Conservation (phyloP, 2,888 invertebrate species). For the Dusona sp. region DNA sequence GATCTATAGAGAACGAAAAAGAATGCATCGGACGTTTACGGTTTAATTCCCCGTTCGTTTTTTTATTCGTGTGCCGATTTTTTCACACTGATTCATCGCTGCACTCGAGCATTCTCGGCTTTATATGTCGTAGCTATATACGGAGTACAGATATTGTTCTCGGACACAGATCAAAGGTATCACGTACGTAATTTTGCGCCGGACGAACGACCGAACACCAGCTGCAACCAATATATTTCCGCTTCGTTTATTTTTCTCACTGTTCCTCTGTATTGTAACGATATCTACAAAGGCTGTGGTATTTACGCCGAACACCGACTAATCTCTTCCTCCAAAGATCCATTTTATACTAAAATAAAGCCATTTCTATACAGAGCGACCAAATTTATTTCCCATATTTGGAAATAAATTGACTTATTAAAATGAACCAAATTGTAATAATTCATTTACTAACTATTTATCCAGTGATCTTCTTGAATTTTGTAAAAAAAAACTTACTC, state of each 20-base stretch:
- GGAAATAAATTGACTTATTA: background rate
- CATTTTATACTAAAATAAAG: conserved; percentile 16
- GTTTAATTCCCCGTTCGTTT: conserved; percentile 10
- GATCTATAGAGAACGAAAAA: background rate
- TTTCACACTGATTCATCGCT: conserved; percentile 55
- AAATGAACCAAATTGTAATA: background rate
- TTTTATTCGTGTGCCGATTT: conserved; percentile 26
- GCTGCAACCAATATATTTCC: conserved; percentile 64
- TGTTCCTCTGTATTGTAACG: background rate
- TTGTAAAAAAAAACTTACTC: background rate
- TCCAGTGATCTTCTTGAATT: background rate
- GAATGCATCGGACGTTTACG: conserved; percentile 20
- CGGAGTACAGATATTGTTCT: conserved; percentile 40
- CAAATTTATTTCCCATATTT: background rate
- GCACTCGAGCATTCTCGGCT: conserved; percentile 27
- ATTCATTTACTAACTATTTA: background rate
- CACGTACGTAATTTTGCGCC: conserved; percentile 63
- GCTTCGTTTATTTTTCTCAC: conserved; percentile 41
- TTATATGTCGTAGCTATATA: conserved; percentile 5
- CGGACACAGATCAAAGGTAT: conserved; percentile 59
- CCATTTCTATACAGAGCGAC: background rate
- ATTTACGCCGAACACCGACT: conserved; percentile 17
- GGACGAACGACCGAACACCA: conserved; percentile 54
- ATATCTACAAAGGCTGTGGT: conserved; percentile 9
- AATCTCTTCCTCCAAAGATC: conserved; percentile 9